Base-by-base conservation (phyloP, 2,797 vertebrate genomes). In the Holocentrus rufus region DNA sequence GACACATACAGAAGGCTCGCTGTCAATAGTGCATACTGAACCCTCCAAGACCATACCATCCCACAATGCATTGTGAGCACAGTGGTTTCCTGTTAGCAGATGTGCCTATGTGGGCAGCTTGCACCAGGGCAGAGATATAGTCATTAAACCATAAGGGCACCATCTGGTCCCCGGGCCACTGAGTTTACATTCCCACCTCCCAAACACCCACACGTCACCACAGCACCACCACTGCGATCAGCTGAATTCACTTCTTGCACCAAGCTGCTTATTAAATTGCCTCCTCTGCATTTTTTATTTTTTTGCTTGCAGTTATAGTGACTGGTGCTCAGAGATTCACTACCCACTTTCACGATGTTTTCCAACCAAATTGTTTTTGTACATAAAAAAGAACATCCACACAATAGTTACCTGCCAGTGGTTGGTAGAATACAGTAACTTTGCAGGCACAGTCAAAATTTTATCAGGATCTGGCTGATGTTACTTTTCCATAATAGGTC, bases 141-240 rank as follows among this genome's bases (percentile, higher is more conserved):
- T 68, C 31, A 62, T 65, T 68, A 74, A 65, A 65, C 34, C 59
- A 42, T 50, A 17, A 13, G 52, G 25, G 54, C 34, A 39, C 66
- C 78, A 63, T 66, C 72, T 81, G 72, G 27, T 82, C 47, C 18
- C 44, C 31, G 54, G 7, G 46, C 59, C 47, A 42, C 62, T 50
- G 31, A 23, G 20, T 71, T 74, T 62, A 58, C 23, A 44, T 62
- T 25, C n/a, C 30, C 27, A 22, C 54, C 55, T 46, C 44, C 25
- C 36, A 58, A 62, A 67, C 65, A 30, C 60, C 60, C 44, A 69
- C 49, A 52, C 25, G 62, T 77, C 58, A 62, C 7, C 14, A 31
- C 30, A 31, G 30, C 22, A 8, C n/a, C 10, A 39, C 42, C 36
- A 14, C 60, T 76, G 30, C 11, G 17, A 8, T 27, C 55, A 31